Conservation (phyloP, 2,888 invertebrate species). For the Luperina nickerlii region DNA sequence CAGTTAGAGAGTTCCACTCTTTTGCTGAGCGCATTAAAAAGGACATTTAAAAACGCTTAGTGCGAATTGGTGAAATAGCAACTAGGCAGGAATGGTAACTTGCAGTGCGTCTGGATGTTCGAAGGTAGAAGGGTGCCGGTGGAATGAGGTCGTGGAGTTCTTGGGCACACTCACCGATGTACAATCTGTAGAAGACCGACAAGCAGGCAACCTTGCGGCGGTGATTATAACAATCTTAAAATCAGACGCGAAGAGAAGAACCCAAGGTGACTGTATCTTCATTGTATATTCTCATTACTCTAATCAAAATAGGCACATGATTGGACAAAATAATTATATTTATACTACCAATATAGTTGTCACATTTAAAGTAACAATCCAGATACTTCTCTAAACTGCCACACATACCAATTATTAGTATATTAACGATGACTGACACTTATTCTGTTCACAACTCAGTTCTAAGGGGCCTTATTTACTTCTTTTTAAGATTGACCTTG, state of each 20-base stretch:
- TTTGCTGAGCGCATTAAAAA: no score
- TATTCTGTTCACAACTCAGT: neutral
- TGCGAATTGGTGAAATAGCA: no score
- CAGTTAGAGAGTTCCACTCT: no score
- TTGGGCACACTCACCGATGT: no score
- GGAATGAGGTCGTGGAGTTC: no score
- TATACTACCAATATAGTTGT: neutral
- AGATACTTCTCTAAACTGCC: neutral
- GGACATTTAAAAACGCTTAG: no score
- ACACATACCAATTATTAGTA: constrained; percentile 6
- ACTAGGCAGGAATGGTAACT: no score
- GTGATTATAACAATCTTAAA: neutral
- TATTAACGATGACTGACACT: constrained; percentile 6
- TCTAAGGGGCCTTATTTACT: constrained; percentile 6
- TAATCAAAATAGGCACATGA: neutral
- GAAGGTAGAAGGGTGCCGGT: no score
- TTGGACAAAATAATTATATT: neutral
- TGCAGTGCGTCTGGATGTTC: no score
- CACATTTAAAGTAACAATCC: constrained; percentile 2
- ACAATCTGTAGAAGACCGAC: no score
- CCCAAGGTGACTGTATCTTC: neutral
- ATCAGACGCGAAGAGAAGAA: neutral
- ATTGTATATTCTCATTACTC: neutral
- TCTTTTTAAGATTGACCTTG: neutral
- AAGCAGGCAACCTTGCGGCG: no score